Evolutionary conservation across 2,888 invertebrate genomes (phyloP), one percentile per base, ranked within the genome.

Genomic region (Drosophila neotestacea): DNA sequence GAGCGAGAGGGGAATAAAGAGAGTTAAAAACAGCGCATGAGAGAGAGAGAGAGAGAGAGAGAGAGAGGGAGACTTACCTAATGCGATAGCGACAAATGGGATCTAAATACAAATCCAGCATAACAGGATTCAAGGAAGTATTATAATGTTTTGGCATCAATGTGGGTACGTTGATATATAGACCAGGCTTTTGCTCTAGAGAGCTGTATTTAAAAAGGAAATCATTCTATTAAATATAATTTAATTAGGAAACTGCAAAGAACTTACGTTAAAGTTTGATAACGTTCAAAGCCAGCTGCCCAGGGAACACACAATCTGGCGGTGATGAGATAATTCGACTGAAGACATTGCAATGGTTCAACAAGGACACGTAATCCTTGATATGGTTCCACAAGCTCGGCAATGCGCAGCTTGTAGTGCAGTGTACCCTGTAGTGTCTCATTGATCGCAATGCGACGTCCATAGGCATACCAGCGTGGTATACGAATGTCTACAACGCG

Each of bases 81-180:
- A 96, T 93, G 58, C 93, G 93, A 88, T 95, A 96, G n/a, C 94
- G 94, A 88, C 96, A 97, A 42, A 93, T 93, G 5, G 96, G 95
- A 90, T 96, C 96, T 77, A 96, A 92, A 55, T 94, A 93, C 16
- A 97, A 84, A 54, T 94, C 94, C 4, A 96, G 90, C 78, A 92
- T 93, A 0, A 94, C 94, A 0, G 93, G 91, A 68, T 93, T 84
- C 7, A 93, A 91, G 0, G 92, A 85, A 44, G 89, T 88, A 68
- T 92, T 90, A 32, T 93, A 93, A 28, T 85, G 79, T 3, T 92
- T 91, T 0, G 95, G 94, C 82, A 94, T 94, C 39, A 94, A 93
- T 77, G 92, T 93, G 65, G 94, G 94, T 22, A 95, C 92, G 77
- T 94, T 94, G 22, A 96, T 77, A 83, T 94, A 94, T 91, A 96